Conservation (phyloP, 2,113 vertebrate genomes). For the Falco punctatus region DNA sequence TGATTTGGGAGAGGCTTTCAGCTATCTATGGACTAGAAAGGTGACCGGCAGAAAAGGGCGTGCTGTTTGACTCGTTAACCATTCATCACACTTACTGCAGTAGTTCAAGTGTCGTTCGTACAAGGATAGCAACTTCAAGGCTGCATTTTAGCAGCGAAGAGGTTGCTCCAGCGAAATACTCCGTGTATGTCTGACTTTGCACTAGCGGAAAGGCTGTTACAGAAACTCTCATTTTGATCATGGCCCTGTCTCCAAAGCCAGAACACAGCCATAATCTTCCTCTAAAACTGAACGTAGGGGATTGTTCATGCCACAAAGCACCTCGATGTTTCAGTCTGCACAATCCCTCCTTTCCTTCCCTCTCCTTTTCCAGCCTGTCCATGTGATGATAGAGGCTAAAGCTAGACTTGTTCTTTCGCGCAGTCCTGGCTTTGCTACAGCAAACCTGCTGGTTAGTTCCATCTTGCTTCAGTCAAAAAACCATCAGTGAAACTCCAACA, state of each 20-base stretch:
- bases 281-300: neutral
- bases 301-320: neutral
- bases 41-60: neutral
- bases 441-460: neutral
- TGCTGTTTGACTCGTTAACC: neutral
- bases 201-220: neutral
- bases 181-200: neutral
- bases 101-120: neutral
- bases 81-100: neutral
- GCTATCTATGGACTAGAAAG: neutral
- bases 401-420: neutral
- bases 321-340: neutral
- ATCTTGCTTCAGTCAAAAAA: neutral
- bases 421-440: neutral
- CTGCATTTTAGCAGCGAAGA: neutral
- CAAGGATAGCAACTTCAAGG: neutral
- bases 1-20: neutral
- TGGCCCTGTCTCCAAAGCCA: neutral
- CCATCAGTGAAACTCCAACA: neutral
- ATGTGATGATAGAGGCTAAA: neutral
- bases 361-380: neutral
- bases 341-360: neutral
- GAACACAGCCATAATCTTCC: neutral
- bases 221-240: neutral
- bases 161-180: neutral